These are phyloP conservation scores for Phylloscopus collybita DNA, from an alignment of 2,797 vertebrate species.

Conservation along the genomic window DNA sequence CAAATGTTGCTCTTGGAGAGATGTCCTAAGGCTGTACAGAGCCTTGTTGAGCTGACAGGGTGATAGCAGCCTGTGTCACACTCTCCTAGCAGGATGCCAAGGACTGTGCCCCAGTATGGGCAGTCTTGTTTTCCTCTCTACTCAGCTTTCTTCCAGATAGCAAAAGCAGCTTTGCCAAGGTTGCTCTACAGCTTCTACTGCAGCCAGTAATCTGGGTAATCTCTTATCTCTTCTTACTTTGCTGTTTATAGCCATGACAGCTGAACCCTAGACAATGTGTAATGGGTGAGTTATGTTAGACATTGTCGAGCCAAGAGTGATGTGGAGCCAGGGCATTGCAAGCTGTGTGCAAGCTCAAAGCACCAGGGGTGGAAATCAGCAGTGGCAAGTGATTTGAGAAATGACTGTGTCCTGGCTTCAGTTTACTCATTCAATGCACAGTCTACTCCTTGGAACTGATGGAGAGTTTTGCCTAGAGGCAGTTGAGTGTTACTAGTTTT, in stretches of 20 bases:
- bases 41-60: not conserved
- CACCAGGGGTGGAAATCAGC: not conserved
- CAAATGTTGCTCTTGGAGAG: accelerated
- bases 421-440: not conserved
- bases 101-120: not conserved
- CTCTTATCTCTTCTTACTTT: conserved; percentile 45
- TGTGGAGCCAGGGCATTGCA: not conserved
- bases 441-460: not conserved
- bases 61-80: not conserved
- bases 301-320: not conserved
- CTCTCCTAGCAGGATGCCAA: not conserved
- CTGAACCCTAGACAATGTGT: conserved; percentile 27
- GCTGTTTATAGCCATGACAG: conserved; percentile 32
- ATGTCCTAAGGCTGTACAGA: not conserved
- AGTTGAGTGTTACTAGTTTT: not conserved
- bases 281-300: conserved; percentile 57
- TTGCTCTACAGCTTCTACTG: conserved; percentile 22
- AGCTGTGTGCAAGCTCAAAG: not conserved
- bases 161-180: conserved; percentile 51
- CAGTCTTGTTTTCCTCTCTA: conserved; percentile 16
- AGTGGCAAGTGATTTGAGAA: not conserved
- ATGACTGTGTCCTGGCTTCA: not conserved
- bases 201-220: conserved; percentile 50
- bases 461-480: conserved; percentile 30
- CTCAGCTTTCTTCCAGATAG: conserved; percentile 36